Base-by-base conservation (phyloP, 2,888 invertebrate genomes). In the Clusia tigrina region DNA sequence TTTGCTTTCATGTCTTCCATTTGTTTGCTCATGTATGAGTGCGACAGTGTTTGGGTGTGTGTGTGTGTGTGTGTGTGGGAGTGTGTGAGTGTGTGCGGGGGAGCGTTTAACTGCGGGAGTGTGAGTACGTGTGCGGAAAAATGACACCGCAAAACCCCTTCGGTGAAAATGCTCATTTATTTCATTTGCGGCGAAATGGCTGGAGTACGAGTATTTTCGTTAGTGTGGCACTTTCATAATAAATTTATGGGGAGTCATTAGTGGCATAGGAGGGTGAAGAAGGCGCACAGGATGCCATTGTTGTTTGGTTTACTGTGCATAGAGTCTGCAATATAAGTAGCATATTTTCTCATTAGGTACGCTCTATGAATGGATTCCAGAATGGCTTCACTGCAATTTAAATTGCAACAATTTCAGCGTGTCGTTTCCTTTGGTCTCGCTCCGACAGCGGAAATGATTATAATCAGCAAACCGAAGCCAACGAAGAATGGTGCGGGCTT, bases 161-260 rank as follows among this genome's bases (percentile, higher is more conserved):
- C 69, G 68, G 67, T 72, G 73, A 70, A 73, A 74, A 67, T 74
- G 72, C 70, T 74, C 76, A 73, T 74, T 74, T 74, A 76, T 74
- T 76, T 66, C 38, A 12, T 23, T 23, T 25, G 55, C 17, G n/a
- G 42, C n/a, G 42, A n/a, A 54, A 20, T 12, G 71, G 55, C 51
- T 65, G 54, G 64, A 63, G 59, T 52, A 59, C 63, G 74, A 75
- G 74, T 76, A 74, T 74, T 74, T 71, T 75, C 42, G 42, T 42
- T 42, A 42, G 42, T 6, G 9, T 17, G n/a, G n/a, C 12, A 42
- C 42, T 42, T 42, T 42, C 15, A 17, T n/a, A 42, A 42, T 42
- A 42, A 42, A 42, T 42, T 42, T 42, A 42, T 12, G 42, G 42
- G 15, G n/a, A 42, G 42, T n/a, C 32, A 9, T 32, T 32, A 9